These are phyloP conservation scores for Cosmia pyralina DNA, from an alignment of 2,888 invertebrate genomes.

Conservation along the genomic window DNA sequence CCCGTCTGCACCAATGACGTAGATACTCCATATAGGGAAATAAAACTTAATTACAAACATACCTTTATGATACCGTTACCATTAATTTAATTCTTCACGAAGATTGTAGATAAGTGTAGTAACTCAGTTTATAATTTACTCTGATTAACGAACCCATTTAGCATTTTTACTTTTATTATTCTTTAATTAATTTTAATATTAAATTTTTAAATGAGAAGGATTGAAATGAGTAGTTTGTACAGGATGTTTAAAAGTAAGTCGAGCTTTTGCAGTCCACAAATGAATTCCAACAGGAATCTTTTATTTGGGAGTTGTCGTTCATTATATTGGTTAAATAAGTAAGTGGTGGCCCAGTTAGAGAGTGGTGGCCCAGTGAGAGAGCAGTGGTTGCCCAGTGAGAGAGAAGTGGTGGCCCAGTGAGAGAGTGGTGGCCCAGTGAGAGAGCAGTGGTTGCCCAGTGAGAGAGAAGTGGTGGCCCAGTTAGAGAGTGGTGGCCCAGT, in stretches of 20 bases:
- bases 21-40: neutral
- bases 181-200: conserved; percentile 45
- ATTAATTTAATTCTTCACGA: conserved; percentile 28
- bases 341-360: too few species aligned
- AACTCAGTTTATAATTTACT: conserved; percentile 15
- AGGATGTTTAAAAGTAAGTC: conserved; percentile 6
- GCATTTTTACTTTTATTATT: conserved; percentile 17
- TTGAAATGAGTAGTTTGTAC: conserved; percentile 3
- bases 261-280: neutral
- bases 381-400: too few species aligned
- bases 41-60: conserved; percentile 17
- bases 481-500: too few species aligned
- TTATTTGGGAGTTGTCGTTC: too few species aligned
- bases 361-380: too few species aligned
- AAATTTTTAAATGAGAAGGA: conserved; percentile 25
- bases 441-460: too few species aligned
- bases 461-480: too few species aligned
- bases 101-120: conserved; percentile 11
- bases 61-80: conserved; percentile 20
- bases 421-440: too few species aligned
- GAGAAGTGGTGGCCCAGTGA: too few species aligned
- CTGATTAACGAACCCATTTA: conserved; percentile 24
- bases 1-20: neutral
- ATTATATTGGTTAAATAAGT: too few species aligned
- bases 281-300: too few species aligned